Evolutionary conservation across 2,113 vertebrate genomes (phyloP).

Genomic region (Cyprinodon variegatus): DNA sequence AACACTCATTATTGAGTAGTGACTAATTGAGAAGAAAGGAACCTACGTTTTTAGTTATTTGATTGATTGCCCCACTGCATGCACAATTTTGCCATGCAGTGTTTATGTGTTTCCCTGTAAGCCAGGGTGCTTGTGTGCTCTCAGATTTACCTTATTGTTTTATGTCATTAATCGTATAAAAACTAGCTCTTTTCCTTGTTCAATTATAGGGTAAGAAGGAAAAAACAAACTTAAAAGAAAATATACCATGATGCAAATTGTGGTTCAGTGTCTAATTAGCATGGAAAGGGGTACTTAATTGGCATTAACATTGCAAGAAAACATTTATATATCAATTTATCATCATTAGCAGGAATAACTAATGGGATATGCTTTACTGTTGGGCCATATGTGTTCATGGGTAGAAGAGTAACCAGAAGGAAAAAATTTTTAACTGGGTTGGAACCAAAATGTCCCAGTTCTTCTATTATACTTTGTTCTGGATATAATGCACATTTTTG

Average conservation of each 20-base stretch:
- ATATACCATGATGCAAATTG: constrained; percentile 75
- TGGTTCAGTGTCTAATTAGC: constrained; percentile 78
- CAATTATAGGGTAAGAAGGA: constrained; percentile 39
- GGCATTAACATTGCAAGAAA: constrained; percentile 73
- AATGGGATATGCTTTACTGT: constrained; percentile 62
- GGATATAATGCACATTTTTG: neutral
- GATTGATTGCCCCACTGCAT: neutral
- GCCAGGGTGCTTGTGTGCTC: neutral
- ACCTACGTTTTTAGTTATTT: neutral
- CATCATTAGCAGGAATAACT: constrained; percentile 76
- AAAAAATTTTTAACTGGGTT: constrained; percentile 16
- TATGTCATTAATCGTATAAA: neutral
- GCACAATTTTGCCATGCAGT: neutral
- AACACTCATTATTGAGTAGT: constrained; percentile 1
- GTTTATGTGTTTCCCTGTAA: neutral
- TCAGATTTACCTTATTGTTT: neutral
- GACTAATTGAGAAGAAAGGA: neutral
- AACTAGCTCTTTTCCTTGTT: constrained; percentile 22
- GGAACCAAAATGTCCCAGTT: neutral
- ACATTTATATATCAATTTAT: constrained; percentile 80
- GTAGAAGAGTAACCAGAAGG: constrained; percentile 9
- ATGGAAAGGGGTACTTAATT: constrained; percentile 80
- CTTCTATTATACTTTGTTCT: neutral
- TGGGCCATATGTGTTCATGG: constrained; percentile 11
- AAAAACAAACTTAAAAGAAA: constrained; percentile 65